Evolutionary conservation across 2,113 vertebrate species (phyloP), one percentile per base, ranked within the genome.

Genomic region (Tetrao urogallus): DNA sequence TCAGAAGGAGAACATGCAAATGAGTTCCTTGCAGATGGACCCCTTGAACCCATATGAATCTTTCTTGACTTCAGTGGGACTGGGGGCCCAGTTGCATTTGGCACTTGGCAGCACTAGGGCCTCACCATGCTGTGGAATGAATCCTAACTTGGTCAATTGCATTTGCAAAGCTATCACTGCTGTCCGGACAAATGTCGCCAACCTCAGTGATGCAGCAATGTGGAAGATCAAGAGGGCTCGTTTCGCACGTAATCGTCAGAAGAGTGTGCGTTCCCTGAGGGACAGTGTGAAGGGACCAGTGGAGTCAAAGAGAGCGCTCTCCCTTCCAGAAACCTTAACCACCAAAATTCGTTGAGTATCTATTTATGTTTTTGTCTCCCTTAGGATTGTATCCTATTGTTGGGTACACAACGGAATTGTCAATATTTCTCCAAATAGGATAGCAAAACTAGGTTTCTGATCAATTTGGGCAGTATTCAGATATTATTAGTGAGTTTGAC

Each of bases 161-260:
- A 86, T 97, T 94, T 95, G 89, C 94, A 92, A 97, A 99, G 99
- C 99, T 75, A 99, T 99, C 95, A 99, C 99, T 77, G 99, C 99
- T 17, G 99, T 99, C 58, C 98, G 99, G 95, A 99, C 99, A 61
- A 99, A 99, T 3, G 99, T 99, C 64, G 99, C 99, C 74, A 99
- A 99, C 96, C 98, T 99, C 83, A 99, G 99, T 8, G 99, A 99
- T 18, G 98, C 99, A 1, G 99, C 99, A 0, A 96, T 99, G 98
- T 99, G 99, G 99, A 99, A 99, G 97, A 99, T 99, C 97, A 98
- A 99, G 88, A 98, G 99, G 65, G 99, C 99, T 28, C 99, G 99
- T 56, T 99, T 99, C 63, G 99, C 99, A 20, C 98, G 99, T n/a
- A 99, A 99, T 92, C 98, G 98, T 1, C 99, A 99, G 98, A 99